A percentile compares a stretch with the other conserved stretches of the same genome.
These are phyloP conservation scores for Sus scrofa DNA, from an alignment of 2,113 vertebrate genomes.

Conservation along the genomic window T2T-Sscrofa CM000826.6:150021001-150021500, in stretches of 20 bases:
- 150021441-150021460: not conserved
- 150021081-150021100: rapidly evolving
- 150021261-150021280: not conserved
- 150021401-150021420: not conserved
- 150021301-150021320: not conserved
- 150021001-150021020: rapidly evolving
- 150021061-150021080: not conserved
- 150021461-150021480: not conserved
- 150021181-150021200: rapidly evolving
- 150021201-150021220: not conserved
- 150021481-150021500: too few relatives aligned
- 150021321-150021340: not conserved
- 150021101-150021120: not conserved
- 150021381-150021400: not conserved
- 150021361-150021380: not conserved
- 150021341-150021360: not conserved
- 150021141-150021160: not conserved
- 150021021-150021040: not conserved
- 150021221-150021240: not conserved
- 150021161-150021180: rapidly evolving
- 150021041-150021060: not conserved
- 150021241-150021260: not conserved
- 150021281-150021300: not conserved
- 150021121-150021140: not conserved
- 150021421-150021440: rapidly evolving